Evolutionary conservation across 2,113 vertebrate species (phyloP).

Genomic region (Heterotilapia buettikoferi): DNA sequence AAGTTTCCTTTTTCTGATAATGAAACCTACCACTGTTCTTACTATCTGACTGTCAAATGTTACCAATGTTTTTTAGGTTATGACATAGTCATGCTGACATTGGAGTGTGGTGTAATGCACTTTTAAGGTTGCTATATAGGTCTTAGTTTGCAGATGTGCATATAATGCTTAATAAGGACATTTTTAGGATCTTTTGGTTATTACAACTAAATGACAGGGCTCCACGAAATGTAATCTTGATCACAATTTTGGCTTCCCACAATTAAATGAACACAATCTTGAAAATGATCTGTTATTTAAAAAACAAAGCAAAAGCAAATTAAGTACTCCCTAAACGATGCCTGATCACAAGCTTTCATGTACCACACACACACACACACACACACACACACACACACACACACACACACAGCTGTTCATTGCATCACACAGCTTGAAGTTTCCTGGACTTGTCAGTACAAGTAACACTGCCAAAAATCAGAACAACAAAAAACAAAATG

Average conservation of each 20-base stretch:
- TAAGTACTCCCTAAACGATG: not conserved
- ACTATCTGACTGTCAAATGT: not conserved
- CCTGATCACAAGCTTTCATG: not conserved
- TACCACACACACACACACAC: too few relatives aligned
- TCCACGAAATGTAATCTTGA: accelerated
- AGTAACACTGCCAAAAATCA: not conserved
- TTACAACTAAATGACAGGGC: not conserved
- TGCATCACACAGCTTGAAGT: not conserved
- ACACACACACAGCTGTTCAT: not conserved
- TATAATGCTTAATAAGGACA: not conserved
- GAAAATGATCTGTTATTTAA: not conserved
- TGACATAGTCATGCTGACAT: not conserved
- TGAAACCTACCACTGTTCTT: not conserved
- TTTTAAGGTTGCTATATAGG: not conserved
- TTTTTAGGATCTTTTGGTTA: not conserved
- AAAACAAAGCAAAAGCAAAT: not conserved
- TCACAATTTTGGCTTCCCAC: not conserved
- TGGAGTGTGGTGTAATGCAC: not conserved
- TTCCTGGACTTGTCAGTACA: not conserved
- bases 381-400: too few relatives aligned
- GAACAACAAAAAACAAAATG: not conserved
- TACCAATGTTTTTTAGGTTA: not conserved
- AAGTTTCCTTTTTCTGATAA: not conserved
- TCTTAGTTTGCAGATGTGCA: not conserved
- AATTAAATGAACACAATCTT: not conserved